A percentile compares a stretch with the other conserved stretches of the same genome.
These are phyloP conservation scores for Chanos chanos DNA, from an alignment of 2,797 vertebrate species.

Conservation along the genomic window DNA sequence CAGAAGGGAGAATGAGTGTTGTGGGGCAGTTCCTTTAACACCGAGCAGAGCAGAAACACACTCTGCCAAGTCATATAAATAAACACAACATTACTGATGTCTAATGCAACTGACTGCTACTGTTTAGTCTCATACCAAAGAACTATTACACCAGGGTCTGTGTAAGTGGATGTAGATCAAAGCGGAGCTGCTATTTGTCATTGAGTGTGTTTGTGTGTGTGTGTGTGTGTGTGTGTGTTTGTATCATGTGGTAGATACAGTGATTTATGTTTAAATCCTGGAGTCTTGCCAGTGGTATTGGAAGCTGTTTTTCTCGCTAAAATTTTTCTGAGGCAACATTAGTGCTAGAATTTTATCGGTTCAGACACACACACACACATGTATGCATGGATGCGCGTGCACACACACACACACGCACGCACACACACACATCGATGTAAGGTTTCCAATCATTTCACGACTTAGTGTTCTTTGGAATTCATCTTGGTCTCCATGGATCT, in stretches of 20 bases:
- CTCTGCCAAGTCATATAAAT: constrained; percentile 17
- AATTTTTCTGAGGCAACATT: too few relatives aligned
- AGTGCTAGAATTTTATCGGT: too few relatives aligned
- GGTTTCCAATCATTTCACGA: too few relatives aligned
- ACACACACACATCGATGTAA: not conserved
- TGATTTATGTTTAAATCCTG: not conserved
- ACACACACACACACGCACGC: not conserved
- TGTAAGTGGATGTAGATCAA: not conserved
- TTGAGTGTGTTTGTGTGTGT: constrained; percentile 9
- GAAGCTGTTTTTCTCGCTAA: too few relatives aligned
- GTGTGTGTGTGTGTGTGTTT: too few relatives aligned
- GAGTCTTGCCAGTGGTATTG: not conserved
- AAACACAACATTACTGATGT: constrained; percentile 3
- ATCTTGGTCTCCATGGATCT: too few relatives aligned
- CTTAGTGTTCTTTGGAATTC: too few relatives aligned
- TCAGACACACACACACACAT: not conserved
- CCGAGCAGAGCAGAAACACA: not conserved
- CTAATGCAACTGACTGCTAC: not conserved
- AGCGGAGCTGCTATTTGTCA: constrained; percentile 10
- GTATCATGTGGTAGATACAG: too few relatives aligned
- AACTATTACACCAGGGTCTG: constrained; percentile 6
- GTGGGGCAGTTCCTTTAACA: too few relatives aligned
- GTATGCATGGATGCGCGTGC: not conserved
- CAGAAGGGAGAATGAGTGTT: too few relatives aligned
- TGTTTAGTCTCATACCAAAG: not conserved